Conservation (phyloP, 2,113 vertebrate genomes). For the Onychorhynchus coronatus region DNA sequence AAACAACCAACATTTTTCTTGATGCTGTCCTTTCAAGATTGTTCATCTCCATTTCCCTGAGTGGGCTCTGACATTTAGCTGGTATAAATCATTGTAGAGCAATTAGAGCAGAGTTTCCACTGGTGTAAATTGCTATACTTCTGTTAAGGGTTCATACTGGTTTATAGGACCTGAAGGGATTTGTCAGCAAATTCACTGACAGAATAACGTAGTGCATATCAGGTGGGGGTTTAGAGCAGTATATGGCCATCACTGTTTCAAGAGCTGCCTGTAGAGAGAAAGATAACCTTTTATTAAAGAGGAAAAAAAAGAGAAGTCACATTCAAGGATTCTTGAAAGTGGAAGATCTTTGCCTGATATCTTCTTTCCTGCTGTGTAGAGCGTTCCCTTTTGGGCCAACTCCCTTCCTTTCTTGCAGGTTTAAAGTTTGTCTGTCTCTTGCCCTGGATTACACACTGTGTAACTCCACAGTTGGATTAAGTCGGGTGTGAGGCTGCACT, state of each 20-base stretch:
- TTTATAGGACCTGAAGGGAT: not conserved
- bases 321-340: not conserved
- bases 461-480: not conserved
- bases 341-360: not conserved
- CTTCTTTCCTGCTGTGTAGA: not conserved
- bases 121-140: not conserved
- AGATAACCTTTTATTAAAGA: not conserved
- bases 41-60: not conserved
- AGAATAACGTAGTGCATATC: not conserved
- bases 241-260: not conserved
- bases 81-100: not conserved
- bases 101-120: not conserved
- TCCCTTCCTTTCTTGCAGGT: not conserved
- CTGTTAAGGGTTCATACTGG: not conserved
- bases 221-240: not conserved
- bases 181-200: not conserved
- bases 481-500: not conserved
- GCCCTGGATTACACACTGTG: not conserved
- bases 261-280: not conserved
- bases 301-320: too few relatives aligned
- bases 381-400: not conserved
- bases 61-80: not conserved
- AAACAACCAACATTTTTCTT: not conserved
- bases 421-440: not conserved
- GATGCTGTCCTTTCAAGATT: not conserved